Percentiles rank a stretch among this genome's conserved stretches.
Evolutionary conservation across 1,140 invertebrate genomes (phyloP).

Genomic region (Akabosia matsudoensis): DNA sequence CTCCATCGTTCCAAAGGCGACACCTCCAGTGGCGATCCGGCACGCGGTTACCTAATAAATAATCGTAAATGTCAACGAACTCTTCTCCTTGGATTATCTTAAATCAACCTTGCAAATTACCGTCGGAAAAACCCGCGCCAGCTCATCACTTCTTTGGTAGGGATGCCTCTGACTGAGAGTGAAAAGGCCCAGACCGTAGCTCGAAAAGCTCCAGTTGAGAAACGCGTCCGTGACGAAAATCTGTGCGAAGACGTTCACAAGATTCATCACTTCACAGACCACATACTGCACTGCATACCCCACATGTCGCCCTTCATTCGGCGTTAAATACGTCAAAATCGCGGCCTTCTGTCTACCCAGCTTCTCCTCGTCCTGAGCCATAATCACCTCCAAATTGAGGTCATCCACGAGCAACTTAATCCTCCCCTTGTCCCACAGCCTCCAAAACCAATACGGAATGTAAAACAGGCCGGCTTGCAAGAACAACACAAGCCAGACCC

Average conservation of each 20-base stretch:
- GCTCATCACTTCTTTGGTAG: conserved; percentile 27
- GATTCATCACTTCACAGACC: conserved; percentile 77
- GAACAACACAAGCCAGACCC: conserved; percentile 81
- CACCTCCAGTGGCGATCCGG: conserved; percentile 17
- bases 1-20: neutral
- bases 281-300: conserved; percentile 81
- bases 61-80: neutral
- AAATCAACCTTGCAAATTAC: conserved; percentile 6
- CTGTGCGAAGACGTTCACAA: conserved; percentile 81
- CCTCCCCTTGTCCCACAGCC: conserved; percentile 78
- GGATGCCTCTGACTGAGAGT: conserved; percentile 55
- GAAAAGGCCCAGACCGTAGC: conserved; percentile 48
- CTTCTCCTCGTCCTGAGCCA: conserved; percentile 71
- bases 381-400: conserved; percentile 58
- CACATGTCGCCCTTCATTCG: conserved; percentile 75
- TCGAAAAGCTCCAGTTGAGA: conserved; percentile 63
- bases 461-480: conserved; percentile 88
- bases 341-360: conserved; percentile 72
- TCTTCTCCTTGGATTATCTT: neutral
- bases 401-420: conserved; percentile 81
- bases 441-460: conserved; percentile 83
- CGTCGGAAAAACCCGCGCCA: conserved; percentile 27
- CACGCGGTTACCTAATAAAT: conserved; percentile 1
- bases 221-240: conserved; percentile 89
- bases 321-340: conserved; percentile 74